Base-by-base conservation (phyloP, 2,888 invertebrate species). In the Phlogophora meticulosa region DNA sequence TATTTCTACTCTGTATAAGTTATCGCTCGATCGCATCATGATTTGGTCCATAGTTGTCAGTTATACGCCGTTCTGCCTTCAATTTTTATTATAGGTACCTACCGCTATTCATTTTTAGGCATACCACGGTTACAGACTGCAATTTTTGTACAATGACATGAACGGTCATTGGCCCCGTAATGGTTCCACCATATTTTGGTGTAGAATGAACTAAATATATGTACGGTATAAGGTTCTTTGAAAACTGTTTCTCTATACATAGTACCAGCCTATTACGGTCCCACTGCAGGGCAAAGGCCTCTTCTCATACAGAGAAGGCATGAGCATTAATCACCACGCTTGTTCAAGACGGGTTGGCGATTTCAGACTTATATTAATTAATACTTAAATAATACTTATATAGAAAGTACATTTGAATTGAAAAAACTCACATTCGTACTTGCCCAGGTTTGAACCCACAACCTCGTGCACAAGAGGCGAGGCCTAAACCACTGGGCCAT, bases 121-220 rank as follows among this genome's bases (percentile, higher is more conserved):
- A 53, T 17, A 17, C 11, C 22, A 51, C 51, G n/a, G 20, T 49
- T 20, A 58, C 45, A n/a, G n/a, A n/a, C n/a, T 78, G 59, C 55
- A 68, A 34, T 72, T 75, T 70, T 43, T 61, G 24, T 17, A 42
- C 46, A 60, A 55, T 67, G 24, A 49, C 28, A 69, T 55, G 58
- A 65, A 38, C 62, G 65, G 72, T 59, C 67, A 64, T 17, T 67
- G 61, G 4, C 59, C 65, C 13, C 56, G 48, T 34, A 48, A 13
- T 22, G 5, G 17, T 4, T 24, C 24, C 43, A 70, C 11, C 28
- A 28, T 11, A 36, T 10, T 36, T 20, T 22, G 40, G 24, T 46
- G 34, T 34, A 2, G 13, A 10, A 0, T 46, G 17, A 40, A 45
- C 10, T 13, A 3, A 40, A 28, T 20, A 10, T 7, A n/a, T n/a